phyloP scores from a whole-genome alignment of 2,113 vertebrate genomes.

The Callorhinus ursinus region DNA sequence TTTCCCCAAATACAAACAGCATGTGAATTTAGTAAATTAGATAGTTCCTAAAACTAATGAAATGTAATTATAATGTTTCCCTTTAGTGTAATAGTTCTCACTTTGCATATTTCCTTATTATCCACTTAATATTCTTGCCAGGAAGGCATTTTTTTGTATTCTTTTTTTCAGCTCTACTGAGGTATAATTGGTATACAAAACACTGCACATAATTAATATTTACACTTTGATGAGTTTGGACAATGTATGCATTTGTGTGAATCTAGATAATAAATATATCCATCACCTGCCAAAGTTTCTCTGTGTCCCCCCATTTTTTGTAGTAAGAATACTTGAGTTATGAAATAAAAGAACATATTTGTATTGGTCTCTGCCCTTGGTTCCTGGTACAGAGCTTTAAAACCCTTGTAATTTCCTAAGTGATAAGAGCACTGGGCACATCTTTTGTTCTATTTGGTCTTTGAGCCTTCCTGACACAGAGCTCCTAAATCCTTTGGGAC shows the following conservation, averaged over 20 bases:
- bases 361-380: not conserved
- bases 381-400: not conserved
- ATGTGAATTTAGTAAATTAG: slow-evolving; percentile 12
- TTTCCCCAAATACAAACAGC: not conserved
- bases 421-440: not conserved
- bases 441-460: not conserved
- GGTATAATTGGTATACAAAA: not conserved
- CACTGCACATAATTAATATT: not conserved
- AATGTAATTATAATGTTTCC: slow-evolving; percentile 20
- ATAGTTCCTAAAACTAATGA: slow-evolving; percentile 34
- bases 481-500: not conserved
- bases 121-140: not conserved
- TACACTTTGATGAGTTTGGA: not conserved
- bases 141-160: not conserved
- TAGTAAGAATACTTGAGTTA: not conserved
- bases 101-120: not conserved
- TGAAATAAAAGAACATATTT: not conserved
- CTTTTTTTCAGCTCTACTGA: not conserved
- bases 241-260: not conserved
- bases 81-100: not conserved
- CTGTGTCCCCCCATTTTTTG: not conserved
- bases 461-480: not conserved
- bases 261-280: not conserved
- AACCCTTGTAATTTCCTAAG: not conserved
- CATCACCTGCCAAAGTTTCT: not conserved